Conservation (phyloP, 2,113 vertebrate species). For the Datnioides undecimradiatus region DNA sequence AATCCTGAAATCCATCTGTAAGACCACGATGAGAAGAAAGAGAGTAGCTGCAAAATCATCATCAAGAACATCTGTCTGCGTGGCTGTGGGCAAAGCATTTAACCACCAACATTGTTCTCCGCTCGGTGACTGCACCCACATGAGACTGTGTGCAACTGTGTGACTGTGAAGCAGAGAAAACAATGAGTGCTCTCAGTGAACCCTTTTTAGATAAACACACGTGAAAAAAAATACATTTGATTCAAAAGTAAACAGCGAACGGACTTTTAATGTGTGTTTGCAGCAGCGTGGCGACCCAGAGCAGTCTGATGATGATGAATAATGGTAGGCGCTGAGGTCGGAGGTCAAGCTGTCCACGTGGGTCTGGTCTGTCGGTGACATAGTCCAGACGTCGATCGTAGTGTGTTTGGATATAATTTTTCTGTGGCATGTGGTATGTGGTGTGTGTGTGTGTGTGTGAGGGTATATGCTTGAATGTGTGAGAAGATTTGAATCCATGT, state of each 20-base stretch:
- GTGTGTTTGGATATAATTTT: constrained; percentile 55
- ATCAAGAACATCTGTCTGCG: background rate
- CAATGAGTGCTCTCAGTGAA: constrained; percentile 27
- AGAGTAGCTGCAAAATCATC: background rate
- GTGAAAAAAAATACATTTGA: constrained; percentile 25
- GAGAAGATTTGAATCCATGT: constrained; percentile 6
- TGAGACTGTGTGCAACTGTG: background rate
- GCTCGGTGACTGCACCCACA: background rate
- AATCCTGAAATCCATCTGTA: background rate
- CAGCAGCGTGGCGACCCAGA: constrained; percentile 11
- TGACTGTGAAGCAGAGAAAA: constrained; percentile 26
- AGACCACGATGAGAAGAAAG: background rate
- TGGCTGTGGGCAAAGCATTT: background rate
- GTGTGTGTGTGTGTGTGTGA: background rate
- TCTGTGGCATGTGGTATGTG: constrained; percentile 38
- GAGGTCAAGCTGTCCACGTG: constrained; percentile 75
- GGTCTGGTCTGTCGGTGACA: constrained; percentile 75
- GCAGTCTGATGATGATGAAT: constrained; percentile 80
- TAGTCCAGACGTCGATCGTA: constrained; percentile 73
- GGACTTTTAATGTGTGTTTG: constrained; percentile 38
- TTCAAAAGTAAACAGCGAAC: constrained; percentile 40
- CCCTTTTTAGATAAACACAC: constrained; percentile 27
- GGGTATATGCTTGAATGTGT: background rate
- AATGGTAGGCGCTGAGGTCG: constrained; percentile 66
- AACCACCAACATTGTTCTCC: background rate